Base-by-base conservation (phyloP, 2,888 invertebrate genomes). In the Lithophane leautieri region DNA sequence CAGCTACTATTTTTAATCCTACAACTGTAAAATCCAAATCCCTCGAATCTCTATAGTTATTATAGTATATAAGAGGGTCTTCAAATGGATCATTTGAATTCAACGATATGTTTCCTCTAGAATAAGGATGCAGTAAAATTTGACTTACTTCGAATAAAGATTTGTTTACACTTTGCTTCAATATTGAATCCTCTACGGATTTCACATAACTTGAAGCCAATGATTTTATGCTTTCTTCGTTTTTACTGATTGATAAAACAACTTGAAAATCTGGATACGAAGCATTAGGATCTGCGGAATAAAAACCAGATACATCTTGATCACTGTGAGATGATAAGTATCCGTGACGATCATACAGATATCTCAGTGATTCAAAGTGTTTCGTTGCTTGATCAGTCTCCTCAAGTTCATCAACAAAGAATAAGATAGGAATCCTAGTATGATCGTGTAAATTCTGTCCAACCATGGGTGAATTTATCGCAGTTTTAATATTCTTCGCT, bases 1-100 rank as follows among this genome's bases (percentile, higher is more conserved):
- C 63, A 2, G 68, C 54, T 2, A 84, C 0, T 22, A 50, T 73
- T 68, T 76, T 81, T n/a, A 83, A 54, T 2, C 85, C 87, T 25
- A 28, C 12, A 6, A 56, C 74, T 42, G 42, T 60, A 0, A 47
- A 65, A 14, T 79, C 79, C 69, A 86, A 79, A 65, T 86, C 86
- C 50, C 72, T 73, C 8, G 28, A n/a, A 75, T 84, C 82, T 19
- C 54, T 68, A n/a, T 54, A 86, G 40, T 76, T 72, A 67, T 86
- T 50, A 25, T 77, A 78, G 42, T 79, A 86, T 58, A 86, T 85
- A 2, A 79, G 94, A 4, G 97, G 90, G 25, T 95, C 6, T 40
- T 86, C 78, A 42, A 94, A 63, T 19, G 81, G 69, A 81, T 80
- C 28, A 76, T 76, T 83, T 71, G 86, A 60, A 73, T 82, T 65